Evolutionary conservation across 2,888 invertebrate genomes (phyloP), one percentile per base, ranked within the genome.

Genomic region (Diarsia rubi): DNA sequence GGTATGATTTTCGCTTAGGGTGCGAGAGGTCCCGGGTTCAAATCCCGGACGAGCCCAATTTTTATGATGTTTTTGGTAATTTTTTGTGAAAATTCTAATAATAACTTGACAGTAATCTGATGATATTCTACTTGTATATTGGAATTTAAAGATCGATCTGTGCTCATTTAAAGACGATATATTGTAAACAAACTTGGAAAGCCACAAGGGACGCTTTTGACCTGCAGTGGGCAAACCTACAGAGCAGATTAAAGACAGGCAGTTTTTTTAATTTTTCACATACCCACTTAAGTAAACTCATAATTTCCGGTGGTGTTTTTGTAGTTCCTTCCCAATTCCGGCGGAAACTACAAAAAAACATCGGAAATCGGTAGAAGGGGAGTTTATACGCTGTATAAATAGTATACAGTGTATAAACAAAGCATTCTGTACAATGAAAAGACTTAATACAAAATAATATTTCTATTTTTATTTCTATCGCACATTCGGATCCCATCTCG

Each of bases 1-100:
- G 96, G 96, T 96, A 96, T 96, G 95, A 96, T 97, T 96, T 94
- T 96, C 96, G 96, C 96, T 96, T 97, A 94, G 96, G 96, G 96
- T 96, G 96, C 96, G 96, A 96, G 96, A 96, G 96, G 96, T 96
- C 96, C 96, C 96, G 95, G 95, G 95, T 95, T 96, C 95, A 96
- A 96, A 95, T 96, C 95, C 96, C 95, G 95, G 95, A 94, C 95
- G 95, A 95, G 95, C 95, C 95, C 95, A 88, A 85, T 14, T 62
- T 76, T 81, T 2, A 8, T 57, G 16, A 16, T 27, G 27, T 27
- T 27, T 27, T 16, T 16, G 14, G 16, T 16, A 8, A 16, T 57
- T 8, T 57, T 57, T 27, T 3, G 8, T 16, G 3, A 16, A 27
- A 14, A 16, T 16, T 57, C 24, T 57, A 27, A 3, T 8, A 8